A percentile compares a stretch with the other conserved stretches of the same genome.
phyloP scores from a whole-genome alignment of 2,888 invertebrate genomes.

The Drosophila sordidula region DNA sequence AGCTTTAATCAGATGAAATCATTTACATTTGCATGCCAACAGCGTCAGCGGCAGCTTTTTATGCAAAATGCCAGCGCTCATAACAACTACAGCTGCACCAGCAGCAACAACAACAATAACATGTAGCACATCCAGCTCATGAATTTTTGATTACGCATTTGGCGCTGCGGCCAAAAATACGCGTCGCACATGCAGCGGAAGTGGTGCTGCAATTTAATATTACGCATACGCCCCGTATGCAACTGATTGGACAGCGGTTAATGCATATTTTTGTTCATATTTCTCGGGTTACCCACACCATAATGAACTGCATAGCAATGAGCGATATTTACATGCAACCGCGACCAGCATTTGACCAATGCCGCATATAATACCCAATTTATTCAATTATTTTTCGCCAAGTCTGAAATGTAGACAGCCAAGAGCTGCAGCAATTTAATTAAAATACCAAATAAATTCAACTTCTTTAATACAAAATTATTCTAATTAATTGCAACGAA shows the following conservation, averaged over 20 bases:
- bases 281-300: slow-evolving; percentile 23
- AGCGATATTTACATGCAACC: slow-evolving; percentile 27
- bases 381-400: slow-evolving; percentile 1
- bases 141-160: slow-evolving; percentile 79
- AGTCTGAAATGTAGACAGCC: too few relatives aligned
- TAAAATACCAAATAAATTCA: not conserved
- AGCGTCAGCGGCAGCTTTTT: slow-evolving; percentile 24
- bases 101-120: slow-evolving; percentile 14
- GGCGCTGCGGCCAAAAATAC: slow-evolving; percentile 63
- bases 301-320: slow-evolving; percentile 45
- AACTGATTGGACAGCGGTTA: slow-evolving; percentile 73
- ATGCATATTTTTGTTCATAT: slow-evolving; percentile 51
- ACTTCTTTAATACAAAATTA: not conserved
- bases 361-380: slow-evolving; percentile 5
- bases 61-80: slow-evolving; percentile 41
- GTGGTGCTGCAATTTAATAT: slow-evolving; percentile 70
- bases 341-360: slow-evolving; percentile 1
- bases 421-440: not conserved
- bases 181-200: slow-evolving; percentile 58
- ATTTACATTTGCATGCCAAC: slow-evolving; percentile 56
- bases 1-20: slow-evolving; percentile 58
- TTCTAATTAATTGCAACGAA: not conserved
- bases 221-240: slow-evolving; percentile 65
- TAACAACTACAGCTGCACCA: slow-evolving; percentile 25
- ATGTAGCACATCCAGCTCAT: slow-evolving; percentile 60